phyloP scores from a whole-genome alignment of 1,140 invertebrate species.

The Diploscapter pachys region DNA sequence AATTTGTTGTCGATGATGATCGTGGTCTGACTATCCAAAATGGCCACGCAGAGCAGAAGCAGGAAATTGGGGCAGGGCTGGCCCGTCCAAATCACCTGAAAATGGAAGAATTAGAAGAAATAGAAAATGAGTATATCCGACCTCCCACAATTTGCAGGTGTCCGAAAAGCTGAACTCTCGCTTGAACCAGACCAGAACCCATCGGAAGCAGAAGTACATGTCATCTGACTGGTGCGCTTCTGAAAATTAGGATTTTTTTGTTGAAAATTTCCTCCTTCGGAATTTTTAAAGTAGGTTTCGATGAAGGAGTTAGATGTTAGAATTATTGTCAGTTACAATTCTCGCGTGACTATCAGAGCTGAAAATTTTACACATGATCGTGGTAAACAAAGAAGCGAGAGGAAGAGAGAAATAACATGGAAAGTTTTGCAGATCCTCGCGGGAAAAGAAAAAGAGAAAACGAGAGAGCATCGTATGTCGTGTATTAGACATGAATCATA shows the following conservation, averaged over 20 bases:
- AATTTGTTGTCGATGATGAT: slow-evolving; percentile 82
- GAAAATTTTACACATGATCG: too few relatives aligned
- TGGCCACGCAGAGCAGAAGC: slow-evolving; percentile 80
- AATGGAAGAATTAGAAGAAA: background rate
- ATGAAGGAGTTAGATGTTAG: background rate
- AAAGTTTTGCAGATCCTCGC: too few relatives aligned
- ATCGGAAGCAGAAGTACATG: slow-evolving; percentile 97
- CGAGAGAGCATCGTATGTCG: too few relatives aligned
- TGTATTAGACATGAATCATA: too few relatives aligned
- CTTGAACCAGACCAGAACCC: slow-evolving; percentile 69
- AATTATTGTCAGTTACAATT: background rate
- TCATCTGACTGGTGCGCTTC: slow-evolving; percentile 87
- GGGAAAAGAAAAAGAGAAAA: too few relatives aligned
- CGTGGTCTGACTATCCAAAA: slow-evolving; percentile 80
- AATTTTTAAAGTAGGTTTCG: background rate
- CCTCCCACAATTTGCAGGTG: slow-evolving; percentile 65
- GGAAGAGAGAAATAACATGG: too few relatives aligned
- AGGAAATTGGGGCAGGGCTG: slow-evolving; percentile 90
- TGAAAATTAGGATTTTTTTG: slow-evolving; percentile 37
- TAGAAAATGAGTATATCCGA: background rate
- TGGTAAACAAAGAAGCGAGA: too few relatives aligned
- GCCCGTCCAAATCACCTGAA: slow-evolving; percentile 55
- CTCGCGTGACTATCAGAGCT: too few relatives aligned
- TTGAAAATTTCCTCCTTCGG: background rate
- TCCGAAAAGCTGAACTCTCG: slow-evolving; percentile 67